phyloP scores from a whole-genome alignment of 2,888 invertebrate genomes.

The Orthonychiurus folsomi region DNA sequence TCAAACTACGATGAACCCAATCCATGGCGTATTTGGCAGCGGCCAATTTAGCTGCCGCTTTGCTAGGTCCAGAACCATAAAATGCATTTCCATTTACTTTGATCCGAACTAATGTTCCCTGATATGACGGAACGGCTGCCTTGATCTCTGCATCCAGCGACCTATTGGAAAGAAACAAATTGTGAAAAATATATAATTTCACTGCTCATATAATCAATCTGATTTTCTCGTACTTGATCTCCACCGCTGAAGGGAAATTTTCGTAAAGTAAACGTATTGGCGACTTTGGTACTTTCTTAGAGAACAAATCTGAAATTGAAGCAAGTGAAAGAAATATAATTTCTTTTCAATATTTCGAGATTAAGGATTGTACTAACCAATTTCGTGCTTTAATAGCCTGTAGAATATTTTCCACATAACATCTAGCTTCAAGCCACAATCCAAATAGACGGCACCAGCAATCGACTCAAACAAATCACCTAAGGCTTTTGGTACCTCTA shows the following conservation, averaged over 20 bases:
- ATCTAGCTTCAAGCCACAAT: conserved; percentile 62
- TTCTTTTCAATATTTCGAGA: neutral
- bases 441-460: conserved; percentile 82
- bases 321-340: neutral
- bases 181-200: too few relatives aligned
- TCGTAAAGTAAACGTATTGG: conserved; percentile 81
- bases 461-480: conserved; percentile 91
- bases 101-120: neutral
- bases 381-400: conserved; percentile 73
- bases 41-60: neutral
- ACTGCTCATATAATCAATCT: too few relatives aligned
- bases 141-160: neutral
- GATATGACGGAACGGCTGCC: neutral
- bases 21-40: neutral
- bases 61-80: neutral
- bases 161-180: too few relatives aligned
- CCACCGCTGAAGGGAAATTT: conserved; percentile 45
- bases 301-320: conserved; percentile 57
- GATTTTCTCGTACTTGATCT: neutral
- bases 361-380: conserved; percentile 47
- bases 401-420: conserved; percentile 74
- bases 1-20: too few relatives aligned
- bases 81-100: neutral
- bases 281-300: conserved; percentile 73
- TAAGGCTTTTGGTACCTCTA: conserved; percentile 83